Conservation (phyloP, 2,888 invertebrate genomes). For the Plemyria rubiginata region DNA sequence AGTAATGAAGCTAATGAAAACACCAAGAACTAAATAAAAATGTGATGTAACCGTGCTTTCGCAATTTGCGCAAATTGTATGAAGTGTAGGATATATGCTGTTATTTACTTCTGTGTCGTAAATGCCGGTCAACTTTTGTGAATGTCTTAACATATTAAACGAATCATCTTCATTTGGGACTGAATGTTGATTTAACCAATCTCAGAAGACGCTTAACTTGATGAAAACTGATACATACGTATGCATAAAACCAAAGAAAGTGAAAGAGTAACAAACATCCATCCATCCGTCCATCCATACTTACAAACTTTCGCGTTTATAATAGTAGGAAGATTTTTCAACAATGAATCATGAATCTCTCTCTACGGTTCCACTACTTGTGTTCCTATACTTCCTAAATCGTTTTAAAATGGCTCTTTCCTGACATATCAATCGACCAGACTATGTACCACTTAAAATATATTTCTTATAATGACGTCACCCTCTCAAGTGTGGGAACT, state of each 20-base stretch:
- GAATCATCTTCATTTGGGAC: neutral
- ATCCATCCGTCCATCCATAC: too few species aligned
- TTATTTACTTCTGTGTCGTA: slow-evolving; percentile 10
- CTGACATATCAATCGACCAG: slow-evolving; percentile 37
- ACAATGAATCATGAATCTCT: slow-evolving; percentile 19
- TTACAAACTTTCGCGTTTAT: too few species aligned
- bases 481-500: slow-evolving; percentile 64
- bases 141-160: neutral
- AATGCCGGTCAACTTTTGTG: slow-evolving; percentile 6
- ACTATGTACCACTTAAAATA: slow-evolving; percentile 44
- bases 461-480: slow-evolving; percentile 50
- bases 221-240: too few species aligned
- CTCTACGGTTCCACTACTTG: slow-evolving; percentile 9
- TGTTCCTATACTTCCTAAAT: slow-evolving; percentile 23
- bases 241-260: too few species aligned
- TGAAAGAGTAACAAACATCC: too few species aligned
- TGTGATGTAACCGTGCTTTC: slow-evolving; percentile 61
- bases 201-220: too few species aligned
- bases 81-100: slow-evolving; percentile 30
- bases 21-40: slow-evolving; percentile 60
- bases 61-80: slow-evolving; percentile 50
- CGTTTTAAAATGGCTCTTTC: slow-evolving; percentile 26
- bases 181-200: neutral
- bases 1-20: slow-evolving; percentile 70
- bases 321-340: too few species aligned